Base-by-base conservation (phyloP, 2,888 invertebrate species). In the Aphodius granarius region DNA sequence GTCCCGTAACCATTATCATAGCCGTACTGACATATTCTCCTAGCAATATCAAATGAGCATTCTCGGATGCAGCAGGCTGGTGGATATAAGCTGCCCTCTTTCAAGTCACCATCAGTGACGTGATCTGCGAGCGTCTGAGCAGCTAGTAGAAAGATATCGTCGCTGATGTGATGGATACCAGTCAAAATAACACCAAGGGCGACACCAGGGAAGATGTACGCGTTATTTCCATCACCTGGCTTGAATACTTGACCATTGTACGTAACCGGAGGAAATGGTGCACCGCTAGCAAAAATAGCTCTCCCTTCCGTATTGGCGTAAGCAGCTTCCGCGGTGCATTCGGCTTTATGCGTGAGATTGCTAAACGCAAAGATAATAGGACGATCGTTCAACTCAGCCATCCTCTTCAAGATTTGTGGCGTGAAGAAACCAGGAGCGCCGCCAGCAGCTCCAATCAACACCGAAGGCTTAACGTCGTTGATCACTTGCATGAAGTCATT, bases 301-400 rank as follows among this genome's bases (percentile, higher is more conserved):
- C 94, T 92, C 19, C 98, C 99, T 13, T 97, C 93, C 1, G 98
- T 98, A 82, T 94, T 85, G n/a, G 91, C 91, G 85, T 97, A 99
- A 0, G 99, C 99, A 81, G 94, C 93, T 83, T 98, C 95, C 2
- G 99, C 98, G 0, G 99, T 99, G 86, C 99, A 99, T 88, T 99
- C 99, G 0, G 99, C 97, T 89, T 96, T 97, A 87, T 93, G 94
- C 0, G 99, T 99, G 4, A 99, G 99, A 89, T 99, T 99, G 81
- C 98, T 98, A 65, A 99, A 90, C 9, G 99, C 99, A 86, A 99
- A 99, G 79, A 99, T 94, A 80, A 99, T 91, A 0, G 99, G 99
- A 73, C 94, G 90, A 3, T 97, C 93, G 81, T 97, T 96, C 85
- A 94, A 93, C 75, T 89, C 87, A 0, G 93, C 96, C 98, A 99